Evolutionary conservation across 2,797 vertebrate genomes (phyloP).

Genomic region (Sternarchorhynchus goeldii): DNA sequence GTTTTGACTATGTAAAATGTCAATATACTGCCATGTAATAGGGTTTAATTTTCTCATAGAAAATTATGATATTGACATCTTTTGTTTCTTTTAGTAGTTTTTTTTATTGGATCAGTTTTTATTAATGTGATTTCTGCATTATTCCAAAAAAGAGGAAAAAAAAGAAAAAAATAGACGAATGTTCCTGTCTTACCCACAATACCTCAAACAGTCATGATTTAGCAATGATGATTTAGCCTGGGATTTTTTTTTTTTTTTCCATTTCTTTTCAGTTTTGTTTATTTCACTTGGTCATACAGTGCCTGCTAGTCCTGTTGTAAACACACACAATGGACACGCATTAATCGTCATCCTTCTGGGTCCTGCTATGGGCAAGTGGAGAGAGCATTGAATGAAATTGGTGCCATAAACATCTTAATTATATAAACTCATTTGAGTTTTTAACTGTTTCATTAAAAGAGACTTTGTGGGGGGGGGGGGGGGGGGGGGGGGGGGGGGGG

Average conservation of each 20-base stretch:
- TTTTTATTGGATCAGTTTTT: constrained; percentile 87
- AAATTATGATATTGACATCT: constrained; percentile 89
- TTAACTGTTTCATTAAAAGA: constrained; percentile 79
- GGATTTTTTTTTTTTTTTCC: constrained; percentile 62
- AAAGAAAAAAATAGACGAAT: constrained; percentile 77
- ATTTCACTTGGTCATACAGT: constrained; percentile 72
- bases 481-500: no score
- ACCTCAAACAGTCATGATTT: constrained; percentile 91
- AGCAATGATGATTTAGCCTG: constrained; percentile 74
- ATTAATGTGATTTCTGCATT: constrained; percentile 91
- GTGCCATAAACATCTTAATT: constrained; percentile 76
- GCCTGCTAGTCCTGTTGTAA: constrained; percentile 75
- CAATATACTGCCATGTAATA: constrained; percentile 91
- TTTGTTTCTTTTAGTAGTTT: constrained; percentile 79
- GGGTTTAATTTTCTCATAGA: constrained; percentile 95
- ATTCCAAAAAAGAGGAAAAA: constrained; percentile 81
- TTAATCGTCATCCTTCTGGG: constrained; percentile 75
- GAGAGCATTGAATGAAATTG: constrained; percentile 72
- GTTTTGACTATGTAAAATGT: constrained; percentile 87
- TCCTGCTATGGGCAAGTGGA: constrained; percentile 73
- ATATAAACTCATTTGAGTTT: constrained; percentile 79
- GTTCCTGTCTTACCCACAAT: constrained; percentile 88
- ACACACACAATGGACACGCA: constrained; percentile 70
- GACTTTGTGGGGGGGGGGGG: constrained; percentile 65
- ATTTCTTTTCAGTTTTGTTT: constrained; percentile 49